phyloP scores from a whole-genome alignment of 1,140 invertebrate species.

The Brachionus calyciflorus region DNA sequence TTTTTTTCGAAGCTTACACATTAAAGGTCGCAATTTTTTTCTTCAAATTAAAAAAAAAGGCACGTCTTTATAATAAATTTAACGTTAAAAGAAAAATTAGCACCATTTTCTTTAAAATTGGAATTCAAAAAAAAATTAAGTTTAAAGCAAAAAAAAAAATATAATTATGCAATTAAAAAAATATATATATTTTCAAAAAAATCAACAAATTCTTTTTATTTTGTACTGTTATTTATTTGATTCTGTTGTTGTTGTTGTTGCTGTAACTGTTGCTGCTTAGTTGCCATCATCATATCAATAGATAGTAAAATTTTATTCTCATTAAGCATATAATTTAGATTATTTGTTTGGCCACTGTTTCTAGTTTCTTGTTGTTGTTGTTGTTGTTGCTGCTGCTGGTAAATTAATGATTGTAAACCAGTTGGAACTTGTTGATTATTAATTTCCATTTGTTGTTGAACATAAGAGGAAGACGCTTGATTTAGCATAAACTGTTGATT shows the following conservation, averaged over 20 bases:
- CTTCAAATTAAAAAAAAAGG: not conserved
- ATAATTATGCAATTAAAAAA: not conserved
- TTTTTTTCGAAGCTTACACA: too few relatives aligned
- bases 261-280: slow-evolving; percentile 18
- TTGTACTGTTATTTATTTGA: slow-evolving; percentile 19
- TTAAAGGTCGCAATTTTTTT: too few relatives aligned
- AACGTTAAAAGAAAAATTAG: too few relatives aligned
- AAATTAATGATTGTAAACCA: slow-evolving; percentile 9
- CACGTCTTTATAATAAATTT: not conserved
- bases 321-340: slow-evolving; percentile 5
- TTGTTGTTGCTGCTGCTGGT: slow-evolving; percentile 21
- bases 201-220: not conserved
- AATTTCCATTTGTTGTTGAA: not conserved
- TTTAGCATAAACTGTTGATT: not conserved
- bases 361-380: not conserved
- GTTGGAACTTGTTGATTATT: slow-evolving; percentile 9
- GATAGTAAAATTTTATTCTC: slow-evolving; percentile 35
- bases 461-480: not conserved
- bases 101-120: slow-evolving; percentile 5
- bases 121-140: slow-evolving; percentile 2
- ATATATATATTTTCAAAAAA: not conserved
- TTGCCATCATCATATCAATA: slow-evolving; percentile 35
- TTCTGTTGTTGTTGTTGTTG: not conserved
- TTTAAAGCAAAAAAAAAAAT: not conserved
- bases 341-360: not conserved